Evolutionary conservation across 2,113 vertebrate genomes (phyloP).

Genomic region (Dasyprocta punctata): DNA sequence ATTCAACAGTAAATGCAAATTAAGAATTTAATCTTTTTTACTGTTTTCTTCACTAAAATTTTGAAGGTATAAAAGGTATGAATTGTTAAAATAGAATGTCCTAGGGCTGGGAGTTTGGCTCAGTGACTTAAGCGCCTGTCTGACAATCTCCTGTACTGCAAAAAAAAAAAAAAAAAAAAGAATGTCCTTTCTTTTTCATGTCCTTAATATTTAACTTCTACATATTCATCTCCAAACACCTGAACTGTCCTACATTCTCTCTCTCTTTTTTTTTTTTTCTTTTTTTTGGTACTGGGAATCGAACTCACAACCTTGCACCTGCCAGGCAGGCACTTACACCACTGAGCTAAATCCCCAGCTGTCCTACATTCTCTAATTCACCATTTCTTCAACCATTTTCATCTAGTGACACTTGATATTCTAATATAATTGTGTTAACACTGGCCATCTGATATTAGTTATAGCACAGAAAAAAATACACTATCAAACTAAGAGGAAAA

Average conservation of each 20-base stretch:
- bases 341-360: too few species aligned
- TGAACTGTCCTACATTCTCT: not conserved
- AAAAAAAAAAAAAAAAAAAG: too few species aligned
- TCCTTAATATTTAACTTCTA: conserved; percentile 10
- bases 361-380: conserved; percentile 4
- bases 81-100: too few species aligned
- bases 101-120: too few species aligned
- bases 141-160: too few species aligned
- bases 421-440: conserved; percentile 1
- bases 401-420: not conserved
- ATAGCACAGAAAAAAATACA: not conserved
- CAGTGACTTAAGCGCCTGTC: too few species aligned
- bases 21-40: conserved; percentile 39
- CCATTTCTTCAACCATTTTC: conserved; percentile 19
- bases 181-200: not conserved
- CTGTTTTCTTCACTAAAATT: not conserved
- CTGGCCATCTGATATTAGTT: not conserved
- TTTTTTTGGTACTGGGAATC: too few species aligned
- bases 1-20: conserved; percentile 26
- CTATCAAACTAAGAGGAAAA: not conserved
- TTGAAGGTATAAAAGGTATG: too few species aligned
- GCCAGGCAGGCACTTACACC: too few species aligned
- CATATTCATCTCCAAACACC: not conserved
- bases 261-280: too few species aligned
- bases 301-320: too few species aligned